Evolutionary conservation across 2,113 vertebrate genomes (phyloP).

Genomic region (Sorex araneus): DNA sequence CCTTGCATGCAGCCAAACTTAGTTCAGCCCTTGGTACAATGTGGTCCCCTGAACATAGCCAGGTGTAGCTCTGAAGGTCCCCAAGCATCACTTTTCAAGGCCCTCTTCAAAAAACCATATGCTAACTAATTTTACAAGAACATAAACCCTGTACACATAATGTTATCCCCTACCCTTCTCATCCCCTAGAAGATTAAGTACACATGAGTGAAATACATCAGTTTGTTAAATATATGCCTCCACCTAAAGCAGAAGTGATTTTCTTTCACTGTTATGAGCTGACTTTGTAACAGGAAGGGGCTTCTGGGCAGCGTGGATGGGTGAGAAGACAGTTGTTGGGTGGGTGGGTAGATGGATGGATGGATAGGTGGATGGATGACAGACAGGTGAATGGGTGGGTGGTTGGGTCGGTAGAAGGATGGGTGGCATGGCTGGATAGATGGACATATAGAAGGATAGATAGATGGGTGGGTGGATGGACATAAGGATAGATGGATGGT

Average conservation of each 20-base stretch:
- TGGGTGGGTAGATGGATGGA: not conserved
- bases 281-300: not conserved
- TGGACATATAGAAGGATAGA: too few species aligned
- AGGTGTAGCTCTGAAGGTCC: too few species aligned
- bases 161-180: not conserved
- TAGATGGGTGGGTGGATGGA: too few species aligned
- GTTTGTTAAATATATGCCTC: not conserved
- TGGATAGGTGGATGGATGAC: too few species aligned
- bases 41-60: too few species aligned
- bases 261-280: not conserved
- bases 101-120: too few species aligned
- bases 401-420: too few species aligned
- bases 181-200: not conserved
- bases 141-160: not conserved
- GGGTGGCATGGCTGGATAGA: not conserved
- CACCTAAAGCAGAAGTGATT: not conserved
- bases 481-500: too few species aligned
- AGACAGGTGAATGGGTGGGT: too few species aligned
- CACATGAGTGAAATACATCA: not conserved
- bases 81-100: too few species aligned
- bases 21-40: too few species aligned
- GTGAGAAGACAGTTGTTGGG: not conserved
- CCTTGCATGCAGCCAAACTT: too few species aligned
- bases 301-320: not conserved
- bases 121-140: slow-evolving; percentile 27